A percentile compares a stretch with the other conserved stretches of the same genome.
Evolutionary conservation across 2,888 invertebrate species (phyloP).

Genomic region (Athetis lepigone): DNA sequence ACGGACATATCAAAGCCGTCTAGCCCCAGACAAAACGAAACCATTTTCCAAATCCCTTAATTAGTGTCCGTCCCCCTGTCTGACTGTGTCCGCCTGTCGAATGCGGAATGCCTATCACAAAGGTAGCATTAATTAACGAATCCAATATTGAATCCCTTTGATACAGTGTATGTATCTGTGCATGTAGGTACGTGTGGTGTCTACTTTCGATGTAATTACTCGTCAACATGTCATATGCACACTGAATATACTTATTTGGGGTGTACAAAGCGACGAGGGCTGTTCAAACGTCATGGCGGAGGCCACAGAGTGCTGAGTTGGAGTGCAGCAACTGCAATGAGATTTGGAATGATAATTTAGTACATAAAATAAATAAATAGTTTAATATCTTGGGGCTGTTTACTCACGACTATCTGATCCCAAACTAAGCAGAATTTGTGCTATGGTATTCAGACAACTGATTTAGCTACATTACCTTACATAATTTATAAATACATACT

Average conservation of each 20-base stretch:
- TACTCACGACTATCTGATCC: too few relatives aligned
- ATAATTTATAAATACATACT: too few relatives aligned
- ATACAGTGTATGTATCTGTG: constrained; percentile 46
- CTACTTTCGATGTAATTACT: constrained; percentile 76
- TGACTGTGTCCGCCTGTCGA: constrained; percentile 68
- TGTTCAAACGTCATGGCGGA: constrained; percentile 49
- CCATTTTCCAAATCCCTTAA: constrained; percentile 68
- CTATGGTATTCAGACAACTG: too few relatives aligned
- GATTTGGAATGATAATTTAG: too few relatives aligned
- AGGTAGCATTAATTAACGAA: constrained; percentile 79
- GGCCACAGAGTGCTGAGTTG: constrained; percentile 35
- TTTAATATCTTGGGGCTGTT: too few relatives aligned
- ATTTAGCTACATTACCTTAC: too few relatives aligned
- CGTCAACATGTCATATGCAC: constrained; percentile 76
- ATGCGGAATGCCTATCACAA: constrained; percentile 71
- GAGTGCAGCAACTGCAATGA: constrained; percentile 22
- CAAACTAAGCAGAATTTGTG: too few relatives aligned
- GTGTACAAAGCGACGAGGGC: constrained; percentile 71
- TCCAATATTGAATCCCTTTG: constrained; percentile 75
- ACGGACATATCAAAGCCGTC: constrained; percentile 54
- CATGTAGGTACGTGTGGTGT: constrained; percentile 59
- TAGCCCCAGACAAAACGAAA: constrained; percentile 55
- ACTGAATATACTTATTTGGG: constrained; percentile 68
- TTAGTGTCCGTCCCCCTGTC: constrained; percentile 67
- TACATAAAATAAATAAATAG: too few relatives aligned